phyloP scores from a whole-genome alignment of 2,888 invertebrate species.

The Lepidonotus clava region DNA sequence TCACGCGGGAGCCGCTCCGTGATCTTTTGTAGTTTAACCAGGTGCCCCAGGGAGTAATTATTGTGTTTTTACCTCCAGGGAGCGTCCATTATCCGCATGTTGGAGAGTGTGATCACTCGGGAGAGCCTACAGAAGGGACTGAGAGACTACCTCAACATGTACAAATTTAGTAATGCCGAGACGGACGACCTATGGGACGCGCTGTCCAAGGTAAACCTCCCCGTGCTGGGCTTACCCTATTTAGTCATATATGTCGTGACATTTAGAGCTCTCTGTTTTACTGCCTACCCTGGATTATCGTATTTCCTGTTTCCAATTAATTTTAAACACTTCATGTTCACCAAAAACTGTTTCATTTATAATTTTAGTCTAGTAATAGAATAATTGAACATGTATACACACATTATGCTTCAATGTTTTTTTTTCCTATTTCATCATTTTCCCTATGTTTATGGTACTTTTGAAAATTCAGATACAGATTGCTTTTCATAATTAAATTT shows the following conservation, averaged over 20 bases:
- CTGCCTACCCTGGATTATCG: not conserved
- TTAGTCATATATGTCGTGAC: not conserved
- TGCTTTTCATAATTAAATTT: too few relatives aligned
- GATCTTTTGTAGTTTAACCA: too few relatives aligned
- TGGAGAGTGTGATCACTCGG: slow-evolving; percentile 80
- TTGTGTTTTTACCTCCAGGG: slow-evolving; percentile 59
- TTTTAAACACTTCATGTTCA: not conserved
- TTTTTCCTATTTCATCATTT: too few relatives aligned
- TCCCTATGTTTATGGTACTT: too few relatives aligned
- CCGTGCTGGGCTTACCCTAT: too few relatives aligned
- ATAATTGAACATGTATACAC: too few relatives aligned
- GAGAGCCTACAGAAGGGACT: slow-evolving; percentile 85
- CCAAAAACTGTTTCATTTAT: not conserved
- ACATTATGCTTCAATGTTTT: too few relatives aligned
- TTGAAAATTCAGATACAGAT: too few relatives aligned
- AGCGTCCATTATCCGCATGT: slow-evolving; percentile 66
- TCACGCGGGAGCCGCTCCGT: too few relatives aligned
- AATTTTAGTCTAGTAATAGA: too few relatives aligned
- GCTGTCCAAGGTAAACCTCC: slow-evolving; percentile 83
- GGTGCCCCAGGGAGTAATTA: not conserved
- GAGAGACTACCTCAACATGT: slow-evolving; percentile 84
- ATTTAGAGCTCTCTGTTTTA: not conserved
- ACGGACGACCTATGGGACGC: slow-evolving; percentile 91
- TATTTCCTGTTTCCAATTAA: not conserved
- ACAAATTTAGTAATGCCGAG: slow-evolving; percentile 87